phyloP scores from a whole-genome alignment of 2,113 vertebrate genomes.

The Dromiciops gliroides region DNA sequence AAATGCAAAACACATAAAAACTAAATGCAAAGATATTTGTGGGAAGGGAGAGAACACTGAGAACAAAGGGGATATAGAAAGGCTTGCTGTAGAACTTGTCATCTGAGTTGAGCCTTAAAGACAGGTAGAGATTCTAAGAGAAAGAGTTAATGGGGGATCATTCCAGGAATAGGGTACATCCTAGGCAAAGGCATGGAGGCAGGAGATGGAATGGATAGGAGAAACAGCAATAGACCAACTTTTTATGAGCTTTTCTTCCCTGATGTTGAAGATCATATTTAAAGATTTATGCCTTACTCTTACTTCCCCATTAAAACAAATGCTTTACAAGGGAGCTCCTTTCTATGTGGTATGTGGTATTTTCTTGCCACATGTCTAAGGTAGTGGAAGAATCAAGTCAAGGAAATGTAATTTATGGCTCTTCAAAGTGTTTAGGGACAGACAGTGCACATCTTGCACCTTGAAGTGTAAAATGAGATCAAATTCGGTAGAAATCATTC shows the following conservation, averaged over 20 bases:
- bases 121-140: background rate
- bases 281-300: constrained; percentile 25
- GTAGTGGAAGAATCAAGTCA: constrained; percentile 45
- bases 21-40: background rate
- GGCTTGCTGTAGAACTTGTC: background rate
- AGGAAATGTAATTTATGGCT: constrained; percentile 38
- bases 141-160: background rate
- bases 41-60: background rate
- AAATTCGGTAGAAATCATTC: constrained; percentile 49
- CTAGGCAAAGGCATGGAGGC: background rate
- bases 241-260: background rate
- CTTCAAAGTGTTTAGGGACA: constrained; percentile 45
- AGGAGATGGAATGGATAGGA: background rate
- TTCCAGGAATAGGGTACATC: background rate
- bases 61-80: background rate
- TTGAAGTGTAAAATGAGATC: constrained; percentile 65
- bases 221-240: background rate
- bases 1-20: background rate
- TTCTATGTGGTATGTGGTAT: background rate
- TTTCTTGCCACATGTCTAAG: constrained; percentile 33
- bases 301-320: constrained; percentile 42
- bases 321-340: background rate
- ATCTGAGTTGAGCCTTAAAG: background rate
- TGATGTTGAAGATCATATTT: constrained; percentile 45
- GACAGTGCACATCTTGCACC: constrained; percentile 24